Evolutionary conservation across 2,797 vertebrate genomes (phyloP).

Genomic region (Ambastaia sidthimunki): DNA sequence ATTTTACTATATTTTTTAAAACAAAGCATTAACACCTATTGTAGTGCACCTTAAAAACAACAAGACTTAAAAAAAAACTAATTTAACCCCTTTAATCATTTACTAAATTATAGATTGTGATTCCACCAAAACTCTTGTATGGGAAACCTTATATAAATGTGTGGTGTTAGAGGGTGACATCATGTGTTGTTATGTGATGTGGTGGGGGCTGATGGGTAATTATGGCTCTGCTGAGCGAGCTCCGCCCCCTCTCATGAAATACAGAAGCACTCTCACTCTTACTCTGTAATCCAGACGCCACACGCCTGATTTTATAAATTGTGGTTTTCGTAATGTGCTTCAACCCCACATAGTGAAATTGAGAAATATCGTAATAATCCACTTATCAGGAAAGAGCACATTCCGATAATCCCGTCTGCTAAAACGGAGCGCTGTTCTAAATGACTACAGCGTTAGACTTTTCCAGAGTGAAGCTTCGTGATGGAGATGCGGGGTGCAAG

Average conservation of each 20-base stretch:
- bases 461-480: conserved; percentile 44
- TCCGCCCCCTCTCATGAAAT: conserved; percentile 44
- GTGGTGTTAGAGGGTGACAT: background rate
- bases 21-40: too few species aligned
- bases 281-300: conserved; percentile 55
- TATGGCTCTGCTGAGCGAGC: conserved; percentile 54
- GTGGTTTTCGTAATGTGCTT: conserved; percentile 59
- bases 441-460: conserved; percentile 45
- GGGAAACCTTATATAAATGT: conserved; percentile 1
- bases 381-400: conserved; percentile 67
- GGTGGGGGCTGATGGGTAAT: conserved; percentile 49
- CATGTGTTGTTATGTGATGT: conserved; percentile 22
- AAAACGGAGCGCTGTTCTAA: conserved; percentile 60
- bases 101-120: too few species aligned
- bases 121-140: too few species aligned
- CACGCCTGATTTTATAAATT: conserved; percentile 58
- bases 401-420: conserved; percentile 64
- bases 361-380: conserved; percentile 69
- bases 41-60: too few species aligned
- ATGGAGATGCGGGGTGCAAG: conserved; percentile 29
- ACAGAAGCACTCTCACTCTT: conserved; percentile 51
- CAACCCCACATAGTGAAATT: conserved; percentile 59
- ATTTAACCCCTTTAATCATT: too few species aligned
- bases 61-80: too few species aligned
- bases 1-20: too few species aligned